A percentile compares a stretch with the other conserved stretches of the same genome.
These are phyloP conservation scores for Stenodera caucasica DNA, from an alignment of 2,888 invertebrate genomes.

Conservation along the genomic window DNA sequence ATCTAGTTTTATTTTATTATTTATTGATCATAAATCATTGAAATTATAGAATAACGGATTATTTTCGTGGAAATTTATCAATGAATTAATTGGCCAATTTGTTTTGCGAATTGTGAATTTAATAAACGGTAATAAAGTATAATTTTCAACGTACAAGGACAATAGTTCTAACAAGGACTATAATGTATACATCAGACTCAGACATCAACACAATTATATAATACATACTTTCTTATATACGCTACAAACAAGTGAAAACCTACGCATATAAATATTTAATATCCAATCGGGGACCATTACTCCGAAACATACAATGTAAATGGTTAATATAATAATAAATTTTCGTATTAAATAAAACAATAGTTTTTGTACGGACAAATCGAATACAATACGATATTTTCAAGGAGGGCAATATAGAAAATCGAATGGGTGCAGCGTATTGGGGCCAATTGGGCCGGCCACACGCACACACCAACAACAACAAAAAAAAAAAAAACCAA, in stretches of 20 bases:
- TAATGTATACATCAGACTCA: constrained; percentile 32
- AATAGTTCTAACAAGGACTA: constrained; percentile 29
- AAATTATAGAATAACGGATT: too few species aligned
- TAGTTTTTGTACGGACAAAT: constrained; percentile 26
- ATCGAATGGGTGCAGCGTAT: not conserved
- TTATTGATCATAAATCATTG: too few species aligned
- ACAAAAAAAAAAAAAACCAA: not conserved
- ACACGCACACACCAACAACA: not conserved
- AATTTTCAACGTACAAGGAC: constrained; percentile 33
- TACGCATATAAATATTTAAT: constrained; percentile 37
- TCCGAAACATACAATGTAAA: constrained; percentile 33
- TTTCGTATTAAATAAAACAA: constrained; percentile 38
- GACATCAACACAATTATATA: constrained; percentile 36
- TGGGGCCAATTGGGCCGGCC: not conserved
- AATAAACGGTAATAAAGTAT: constrained; percentile 3
- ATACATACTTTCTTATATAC: constrained; percentile 29
- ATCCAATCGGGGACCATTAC: constrained; percentile 34
- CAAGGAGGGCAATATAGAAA: not conserved
- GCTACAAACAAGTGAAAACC: constrained; percentile 31
- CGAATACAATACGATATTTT: constrained; percentile 8
- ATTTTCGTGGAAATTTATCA: too few species aligned
- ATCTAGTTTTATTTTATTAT: too few species aligned
- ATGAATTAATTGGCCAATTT: too few species aligned
- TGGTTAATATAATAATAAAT: constrained; percentile 36
- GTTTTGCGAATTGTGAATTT: not conserved